Evolutionary conservation across 2,888 invertebrate species (phyloP).

Genomic region (Teleogryllus oceanicus): DNA sequence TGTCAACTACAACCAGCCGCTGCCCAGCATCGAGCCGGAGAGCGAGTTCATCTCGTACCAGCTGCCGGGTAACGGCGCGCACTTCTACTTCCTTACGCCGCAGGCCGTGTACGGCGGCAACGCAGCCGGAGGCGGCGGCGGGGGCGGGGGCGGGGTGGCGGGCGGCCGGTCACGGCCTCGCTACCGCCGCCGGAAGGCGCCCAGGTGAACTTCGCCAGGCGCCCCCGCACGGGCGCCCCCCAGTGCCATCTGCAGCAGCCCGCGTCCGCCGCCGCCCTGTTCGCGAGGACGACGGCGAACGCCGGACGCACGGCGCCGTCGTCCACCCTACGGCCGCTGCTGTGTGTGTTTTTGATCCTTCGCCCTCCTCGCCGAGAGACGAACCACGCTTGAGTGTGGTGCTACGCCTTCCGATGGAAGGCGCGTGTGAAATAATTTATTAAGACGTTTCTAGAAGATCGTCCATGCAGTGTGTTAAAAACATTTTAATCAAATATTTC

Average conservation of each 20-base stretch:
- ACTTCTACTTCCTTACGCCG: constrained; percentile 74
- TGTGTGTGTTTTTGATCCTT: too few species aligned
- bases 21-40: constrained; percentile 65
- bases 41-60: constrained; percentile 68
- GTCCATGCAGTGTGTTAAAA: too few species aligned
- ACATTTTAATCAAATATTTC: too few species aligned
- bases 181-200: constrained; percentile 25
- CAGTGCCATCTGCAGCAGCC: neutral
- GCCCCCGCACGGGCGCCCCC: neutral
- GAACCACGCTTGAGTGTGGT: too few species aligned
- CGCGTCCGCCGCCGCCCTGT: neutral
- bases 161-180: constrained; percentile 24
- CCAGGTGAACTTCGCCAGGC: neutral
- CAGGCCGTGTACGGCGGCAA: constrained; percentile 52
- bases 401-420: too few species aligned
- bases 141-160: constrained; percentile 23
- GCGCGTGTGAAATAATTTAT: too few species aligned
- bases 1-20: constrained; percentile 66
- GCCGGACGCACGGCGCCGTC: too few species aligned
- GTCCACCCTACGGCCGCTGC: too few species aligned
- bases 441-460: too few species aligned
- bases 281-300: neutral
- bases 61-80: constrained; percentile 66
- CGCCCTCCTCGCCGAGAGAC: too few species aligned
- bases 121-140: constrained; percentile 38